Conservation (phyloP, 1,140 invertebrate species). For the Tetramorium alpestre region DNA sequence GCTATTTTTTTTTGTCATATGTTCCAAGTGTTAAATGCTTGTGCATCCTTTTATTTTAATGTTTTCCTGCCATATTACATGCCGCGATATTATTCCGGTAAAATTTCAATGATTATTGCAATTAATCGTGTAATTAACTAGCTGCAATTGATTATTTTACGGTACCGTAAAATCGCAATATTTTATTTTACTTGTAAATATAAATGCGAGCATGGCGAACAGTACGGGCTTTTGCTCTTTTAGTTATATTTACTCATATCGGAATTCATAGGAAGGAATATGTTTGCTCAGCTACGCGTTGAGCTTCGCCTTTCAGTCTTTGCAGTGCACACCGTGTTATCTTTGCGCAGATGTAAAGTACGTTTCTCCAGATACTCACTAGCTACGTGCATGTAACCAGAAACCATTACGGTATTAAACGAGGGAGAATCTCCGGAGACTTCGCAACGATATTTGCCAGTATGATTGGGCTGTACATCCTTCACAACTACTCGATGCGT, state of each 20-base stretch:
- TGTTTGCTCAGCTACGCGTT: slow-evolving; percentile 31
- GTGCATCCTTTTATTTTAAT: neutral
- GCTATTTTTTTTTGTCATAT: neutral
- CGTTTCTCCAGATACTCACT: slow-evolving; percentile 86
- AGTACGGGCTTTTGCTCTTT: neutral
- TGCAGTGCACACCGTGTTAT: slow-evolving; percentile 18
- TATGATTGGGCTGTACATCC: slow-evolving; percentile 88
- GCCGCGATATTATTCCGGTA: neutral
- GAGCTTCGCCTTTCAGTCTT: neutral
- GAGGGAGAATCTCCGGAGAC: slow-evolving; percentile 90
- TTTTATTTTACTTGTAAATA: neutral
- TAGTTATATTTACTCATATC: slow-evolving; percentile 6
- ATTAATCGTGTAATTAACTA: slow-evolving; percentile 11
- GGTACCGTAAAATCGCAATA: neutral
- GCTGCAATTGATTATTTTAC: neutral
- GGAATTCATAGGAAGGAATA: slow-evolving; percentile 9
- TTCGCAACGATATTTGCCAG: slow-evolving; percentile 91
- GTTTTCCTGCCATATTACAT: too few species aligned
- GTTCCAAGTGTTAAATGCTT: neutral
- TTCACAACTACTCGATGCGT: slow-evolving; percentile 88
- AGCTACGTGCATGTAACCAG: slow-evolving; percentile 90
- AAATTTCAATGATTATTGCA: slow-evolving; percentile 1
- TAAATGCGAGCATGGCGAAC: neutral
- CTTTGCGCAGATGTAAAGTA: slow-evolving; percentile 29
- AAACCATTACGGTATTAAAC: slow-evolving; percentile 89